These are phyloP conservation scores for Bhutanitis thaidina DNA, from an alignment of 2,888 invertebrate species.

Conservation along the genomic window DNA sequence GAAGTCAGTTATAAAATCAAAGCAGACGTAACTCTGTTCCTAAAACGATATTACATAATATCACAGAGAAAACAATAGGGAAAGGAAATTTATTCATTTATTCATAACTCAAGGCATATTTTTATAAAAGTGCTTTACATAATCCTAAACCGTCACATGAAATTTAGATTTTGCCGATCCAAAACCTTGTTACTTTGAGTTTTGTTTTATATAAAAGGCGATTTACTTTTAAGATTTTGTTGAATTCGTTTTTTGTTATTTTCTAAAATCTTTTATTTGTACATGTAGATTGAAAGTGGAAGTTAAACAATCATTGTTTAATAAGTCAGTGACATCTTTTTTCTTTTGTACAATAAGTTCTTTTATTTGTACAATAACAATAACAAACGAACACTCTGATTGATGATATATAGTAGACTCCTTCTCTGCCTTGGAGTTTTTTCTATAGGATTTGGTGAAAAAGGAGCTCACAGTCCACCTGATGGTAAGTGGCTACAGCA, in stretches of 20 bases:
- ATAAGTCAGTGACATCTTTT: too few relatives aligned
- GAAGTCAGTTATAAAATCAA: neutral
- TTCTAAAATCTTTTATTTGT: too few relatives aligned
- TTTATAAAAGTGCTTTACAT: slow-evolving; percentile 52
- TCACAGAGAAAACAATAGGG: slow-evolving; percentile 42
- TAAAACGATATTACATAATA: slow-evolving; percentile 11
- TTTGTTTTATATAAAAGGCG: slow-evolving; percentile 4
- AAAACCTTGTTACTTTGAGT: slow-evolving; percentile 5
- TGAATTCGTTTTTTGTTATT: neutral
- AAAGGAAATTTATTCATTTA: slow-evolving; percentile 59
- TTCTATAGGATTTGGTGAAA: too few relatives aligned
- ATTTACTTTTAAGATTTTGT: neutral
- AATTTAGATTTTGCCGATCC: slow-evolving; percentile 15
- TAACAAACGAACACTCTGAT: too few relatives aligned
- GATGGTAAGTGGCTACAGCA: too few relatives aligned
- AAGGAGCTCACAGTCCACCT: too few relatives aligned
- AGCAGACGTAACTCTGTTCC: neutral
- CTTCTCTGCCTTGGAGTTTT: too few relatives aligned
- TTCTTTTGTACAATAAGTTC: too few relatives aligned
- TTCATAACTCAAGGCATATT: slow-evolving; percentile 61
- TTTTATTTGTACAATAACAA: too few relatives aligned
- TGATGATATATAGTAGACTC: too few relatives aligned
- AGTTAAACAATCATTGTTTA: too few relatives aligned
- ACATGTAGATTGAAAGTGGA: too few relatives aligned
- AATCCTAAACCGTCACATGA: slow-evolving; percentile 15